These are phyloP conservation scores for Illadopsis cleaveri DNA, from an alignment of 2,113 vertebrate species.

Conservation along the genomic window DNA sequence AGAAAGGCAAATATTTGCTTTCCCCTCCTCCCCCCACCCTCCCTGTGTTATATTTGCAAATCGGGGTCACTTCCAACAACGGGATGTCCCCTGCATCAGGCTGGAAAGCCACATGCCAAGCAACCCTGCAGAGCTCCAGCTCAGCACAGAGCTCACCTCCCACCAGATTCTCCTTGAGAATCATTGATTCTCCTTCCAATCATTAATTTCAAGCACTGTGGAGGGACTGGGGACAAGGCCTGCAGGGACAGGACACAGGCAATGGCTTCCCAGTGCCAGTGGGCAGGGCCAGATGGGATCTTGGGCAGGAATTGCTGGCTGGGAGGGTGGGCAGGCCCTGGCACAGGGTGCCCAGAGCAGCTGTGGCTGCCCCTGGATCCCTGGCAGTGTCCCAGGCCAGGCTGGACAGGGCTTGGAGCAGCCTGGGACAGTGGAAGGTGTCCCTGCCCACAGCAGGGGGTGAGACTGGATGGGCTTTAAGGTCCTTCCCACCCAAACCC, in stretches of 20 bases:
- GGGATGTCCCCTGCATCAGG: not conserved
- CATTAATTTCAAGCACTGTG: accelerated
- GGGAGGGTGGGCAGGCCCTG: not conserved
- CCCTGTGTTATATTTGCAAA: not conserved
- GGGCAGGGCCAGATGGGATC: accelerated
- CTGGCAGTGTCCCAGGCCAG: not conserved
- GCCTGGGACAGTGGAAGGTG: not conserved
- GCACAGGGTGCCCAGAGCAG: not conserved
- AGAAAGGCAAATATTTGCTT: constrained; percentile 19
- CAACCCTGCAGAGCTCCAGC: not conserved
- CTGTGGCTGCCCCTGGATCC: not conserved
- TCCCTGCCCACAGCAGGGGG: not conserved
- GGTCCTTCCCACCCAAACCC: not conserved
- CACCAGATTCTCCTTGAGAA: accelerated
- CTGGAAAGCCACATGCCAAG: not conserved
- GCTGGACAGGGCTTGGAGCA: accelerated
- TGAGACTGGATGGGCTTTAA: accelerated
- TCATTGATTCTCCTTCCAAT: no score
- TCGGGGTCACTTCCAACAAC: not conserved
- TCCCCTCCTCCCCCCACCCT: not conserved
- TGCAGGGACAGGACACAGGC: accelerated
- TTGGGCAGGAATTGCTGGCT: not conserved
- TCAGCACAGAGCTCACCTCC: accelerated
- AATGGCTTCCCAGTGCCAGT: not conserved
- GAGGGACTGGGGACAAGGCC: not conserved